Conservation (phyloP, 1,140 invertebrate genomes). For the Drosophila athabasca region DNA sequence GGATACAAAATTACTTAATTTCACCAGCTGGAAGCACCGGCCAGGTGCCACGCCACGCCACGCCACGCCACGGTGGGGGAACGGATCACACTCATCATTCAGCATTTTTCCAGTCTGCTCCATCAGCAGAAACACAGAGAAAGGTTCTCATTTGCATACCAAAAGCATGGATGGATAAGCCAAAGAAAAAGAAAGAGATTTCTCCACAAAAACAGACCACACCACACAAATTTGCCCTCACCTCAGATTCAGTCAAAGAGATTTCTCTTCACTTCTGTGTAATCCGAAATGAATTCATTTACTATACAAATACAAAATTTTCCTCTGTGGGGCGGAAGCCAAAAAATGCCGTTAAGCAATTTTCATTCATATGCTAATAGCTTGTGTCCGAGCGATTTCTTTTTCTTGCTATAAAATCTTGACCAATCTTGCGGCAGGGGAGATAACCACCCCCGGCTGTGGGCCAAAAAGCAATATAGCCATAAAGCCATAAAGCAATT, state of each 20-base stretch:
- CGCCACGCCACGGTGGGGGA: background rate
- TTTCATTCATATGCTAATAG: slow-evolving; percentile 45
- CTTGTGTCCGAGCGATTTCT: background rate
- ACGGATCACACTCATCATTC: too few relatives aligned
- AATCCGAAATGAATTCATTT: slow-evolving; percentile 68
- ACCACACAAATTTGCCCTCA: slow-evolving; percentile 15
- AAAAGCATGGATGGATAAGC: slow-evolving; percentile 17
- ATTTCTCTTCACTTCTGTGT: slow-evolving; percentile 23
- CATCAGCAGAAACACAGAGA: slow-evolving; percentile 16
- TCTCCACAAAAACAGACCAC: too few relatives aligned
- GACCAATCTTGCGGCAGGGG: too few relatives aligned
- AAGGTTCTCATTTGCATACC: slow-evolving; percentile 39
- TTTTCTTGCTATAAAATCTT: background rate
- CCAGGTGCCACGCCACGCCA: slow-evolving; percentile 24
- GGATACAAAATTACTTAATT: slow-evolving; percentile 41
- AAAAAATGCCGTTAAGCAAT: slow-evolving; percentile 69
- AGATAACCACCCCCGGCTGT: too few relatives aligned
- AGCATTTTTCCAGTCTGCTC: slow-evolving; percentile 7
- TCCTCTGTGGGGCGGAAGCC: slow-evolving; percentile 16
- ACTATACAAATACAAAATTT: slow-evolving; percentile 26
- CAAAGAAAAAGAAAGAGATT: background rate
- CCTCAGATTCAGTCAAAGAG: slow-evolving; percentile 22
- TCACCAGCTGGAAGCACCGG: slow-evolving; percentile 12
- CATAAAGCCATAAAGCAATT: too few relatives aligned
- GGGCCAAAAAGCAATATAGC: too few relatives aligned